Evolutionary conservation across 2,888 invertebrate species (phyloP).

Genomic region (Chironomus riparius): DNA sequence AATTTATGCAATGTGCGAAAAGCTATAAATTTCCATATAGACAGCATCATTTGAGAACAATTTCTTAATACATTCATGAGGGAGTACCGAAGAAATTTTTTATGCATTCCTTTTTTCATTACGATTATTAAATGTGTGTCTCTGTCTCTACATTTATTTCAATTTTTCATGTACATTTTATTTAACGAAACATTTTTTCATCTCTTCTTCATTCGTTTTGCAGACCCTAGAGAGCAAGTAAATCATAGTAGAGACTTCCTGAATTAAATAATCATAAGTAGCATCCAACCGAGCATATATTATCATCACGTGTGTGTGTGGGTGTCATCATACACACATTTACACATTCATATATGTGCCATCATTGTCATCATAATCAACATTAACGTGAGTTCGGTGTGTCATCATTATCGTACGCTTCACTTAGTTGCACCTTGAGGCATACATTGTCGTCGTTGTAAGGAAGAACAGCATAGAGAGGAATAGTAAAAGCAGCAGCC

Average conservation of each 20-base stretch:
- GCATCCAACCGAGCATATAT: background rate
- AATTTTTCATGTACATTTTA: too few relatives aligned
- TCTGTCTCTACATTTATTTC: background rate
- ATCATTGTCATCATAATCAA: too few relatives aligned
- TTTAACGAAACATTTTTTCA: too few relatives aligned
- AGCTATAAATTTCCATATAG: background rate
- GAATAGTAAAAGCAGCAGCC: background rate
- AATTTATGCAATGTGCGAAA: too few relatives aligned
- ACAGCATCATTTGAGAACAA: background rate
- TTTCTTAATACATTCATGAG: background rate
- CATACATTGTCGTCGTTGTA: background rate
- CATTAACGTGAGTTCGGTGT: too few relatives aligned
- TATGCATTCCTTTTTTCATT: background rate
- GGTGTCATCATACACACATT: too few relatives aligned
- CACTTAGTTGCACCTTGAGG: background rate
- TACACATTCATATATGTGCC: too few relatives aligned
- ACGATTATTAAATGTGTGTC: background rate
- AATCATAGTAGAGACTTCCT: background rate
- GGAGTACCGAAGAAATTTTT: background rate
- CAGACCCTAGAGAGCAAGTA: background rate
- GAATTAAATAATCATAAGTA: background rate
- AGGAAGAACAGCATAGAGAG: too few relatives aligned
- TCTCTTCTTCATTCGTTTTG: too few relatives aligned
- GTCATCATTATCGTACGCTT: background rate
- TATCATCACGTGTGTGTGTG: background rate